Conservation (phyloP, 2,797 vertebrate species). For the Chiroxiphia lanceolata region DNA sequence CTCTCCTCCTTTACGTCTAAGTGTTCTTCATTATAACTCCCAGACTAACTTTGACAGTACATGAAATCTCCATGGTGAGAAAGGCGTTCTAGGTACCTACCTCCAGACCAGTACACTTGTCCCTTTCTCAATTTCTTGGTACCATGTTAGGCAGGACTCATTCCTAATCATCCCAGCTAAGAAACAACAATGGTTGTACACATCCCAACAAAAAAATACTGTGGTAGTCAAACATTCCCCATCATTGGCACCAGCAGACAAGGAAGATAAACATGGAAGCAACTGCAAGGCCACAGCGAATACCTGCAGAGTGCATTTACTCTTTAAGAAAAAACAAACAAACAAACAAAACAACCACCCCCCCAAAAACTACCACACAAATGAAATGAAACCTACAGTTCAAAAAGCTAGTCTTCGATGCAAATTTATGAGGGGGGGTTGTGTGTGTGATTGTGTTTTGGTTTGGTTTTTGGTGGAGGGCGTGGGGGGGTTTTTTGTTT, state of each 20-base stretch:
- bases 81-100: not conserved
- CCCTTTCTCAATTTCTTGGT: not conserved
- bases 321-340: not conserved
- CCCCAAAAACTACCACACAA: not conserved
- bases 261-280: not conserved
- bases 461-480: not conserved
- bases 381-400: not conserved
- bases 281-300: not conserved
- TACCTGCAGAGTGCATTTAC: not conserved
- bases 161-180: not conserved
- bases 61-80: not conserved
- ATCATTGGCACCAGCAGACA: not conserved
- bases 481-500: not conserved
- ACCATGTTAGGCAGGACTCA: rapidly evolving
- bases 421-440: not conserved
- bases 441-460: not conserved
- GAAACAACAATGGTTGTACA: not conserved
- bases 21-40: not conserved
- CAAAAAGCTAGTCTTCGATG: not conserved
- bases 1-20: not conserved
- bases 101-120: not conserved
- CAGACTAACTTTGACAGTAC: not conserved
- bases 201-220: not conserved
- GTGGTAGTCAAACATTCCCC: not conserved
- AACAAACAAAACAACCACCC: not conserved